Base-by-base conservation (phyloP, 2,113 vertebrate genomes). In the Bubo blakistoni region DNA sequence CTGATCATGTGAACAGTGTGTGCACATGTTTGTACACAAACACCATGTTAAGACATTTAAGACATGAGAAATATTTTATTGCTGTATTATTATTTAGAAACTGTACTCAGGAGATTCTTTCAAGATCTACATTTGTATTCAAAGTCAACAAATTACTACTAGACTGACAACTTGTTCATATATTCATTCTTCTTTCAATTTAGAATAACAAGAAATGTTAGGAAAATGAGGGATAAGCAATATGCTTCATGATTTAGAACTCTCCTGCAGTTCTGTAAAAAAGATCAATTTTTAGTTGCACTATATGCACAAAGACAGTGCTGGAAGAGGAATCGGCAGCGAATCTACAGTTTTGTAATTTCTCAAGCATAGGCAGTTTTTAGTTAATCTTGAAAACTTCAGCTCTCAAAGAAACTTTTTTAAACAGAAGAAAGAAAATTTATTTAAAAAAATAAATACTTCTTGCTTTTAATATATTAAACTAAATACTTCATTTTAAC, bases 1-100 rank as follows among this genome's bases (percentile, higher is more conserved):
- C 55, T 25, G 88, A 74, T 94, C 92, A 95, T 94, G 92, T 95
- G 96, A 90, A 76, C n/a, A 17, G 73, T 32, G 21, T 19, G 63
- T 54, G 74, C 44, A 81, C 36, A 73, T 69, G 62, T 95, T 89
- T 94, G 77, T 92, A 94, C 80, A 92, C 69, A 93, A 93, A 89
- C 61, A 72, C 8, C 58, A 51, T 27, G 42, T 72, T 67, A 88
- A 91, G 61, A 58, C 57, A 85, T 76, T 69, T 51, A 62, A 91
- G 65, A 91, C 40, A 38, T 3, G 51, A 67, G 81, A 94, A 91
- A 80, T 79, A 82, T 27, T 89, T 96, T 80, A 80, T 85, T 8
- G 0, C 58, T 72, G 62, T 52, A 9, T 51, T 87, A 51, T 49
- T 62, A 76, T 61, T 81, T 49, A 65, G 15, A 46, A 79, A 38